A percentile compares a stretch with the other conserved stretches of the same genome.
Conservation (phyloP, 2,797 vertebrate species). For the Galago senegalensis region DNA sequence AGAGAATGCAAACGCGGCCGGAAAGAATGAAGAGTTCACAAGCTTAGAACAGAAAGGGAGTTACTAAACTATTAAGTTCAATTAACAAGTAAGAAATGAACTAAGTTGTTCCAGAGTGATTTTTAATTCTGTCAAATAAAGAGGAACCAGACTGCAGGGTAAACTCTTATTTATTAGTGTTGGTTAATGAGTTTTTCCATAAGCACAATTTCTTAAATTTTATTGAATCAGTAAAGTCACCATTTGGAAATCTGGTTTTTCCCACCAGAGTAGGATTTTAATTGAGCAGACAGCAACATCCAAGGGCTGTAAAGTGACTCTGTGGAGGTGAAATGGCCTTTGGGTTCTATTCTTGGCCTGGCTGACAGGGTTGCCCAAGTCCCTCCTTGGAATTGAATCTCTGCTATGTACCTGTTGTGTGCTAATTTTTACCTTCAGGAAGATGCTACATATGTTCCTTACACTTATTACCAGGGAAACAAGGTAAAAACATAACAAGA, state of each 20-base stretch:
- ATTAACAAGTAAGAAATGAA: conserved; percentile 84
- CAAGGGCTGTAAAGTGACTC: conserved; percentile 70
- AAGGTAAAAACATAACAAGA: neutral
- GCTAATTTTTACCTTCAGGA: neutral
- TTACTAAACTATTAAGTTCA: conserved; percentile 77
- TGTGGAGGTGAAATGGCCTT: neutral
- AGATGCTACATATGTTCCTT: conserved; percentile 32
- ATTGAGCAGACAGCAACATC: conserved; percentile 75
- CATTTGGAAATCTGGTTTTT: conserved; percentile 84
- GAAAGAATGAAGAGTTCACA: conserved; percentile 74
- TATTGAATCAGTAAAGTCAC: conserved; percentile 85
- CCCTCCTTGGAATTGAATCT: conserved; percentile 48
- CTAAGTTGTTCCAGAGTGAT: conserved; percentile 83
- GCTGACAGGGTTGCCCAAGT: conserved; percentile 19
- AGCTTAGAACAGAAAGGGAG: conserved; percentile 76
- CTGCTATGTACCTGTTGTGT: neutral
- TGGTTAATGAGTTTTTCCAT: conserved; percentile 86
- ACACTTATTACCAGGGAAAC: neutral
- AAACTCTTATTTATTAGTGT: conserved; percentile 86
- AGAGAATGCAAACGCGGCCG: conserved; percentile 58
- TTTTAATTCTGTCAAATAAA: conserved; percentile 86
- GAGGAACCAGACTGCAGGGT: conserved; percentile 84
- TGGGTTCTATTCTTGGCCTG: neutral
- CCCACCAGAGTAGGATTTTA: conserved; percentile 80
- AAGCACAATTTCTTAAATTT: conserved; percentile 86